Evolutionary conservation across 2,797 vertebrate species (phyloP), one percentile per base, ranked within the genome.

Genomic region (Triplophysa yarkandensis): DNA sequence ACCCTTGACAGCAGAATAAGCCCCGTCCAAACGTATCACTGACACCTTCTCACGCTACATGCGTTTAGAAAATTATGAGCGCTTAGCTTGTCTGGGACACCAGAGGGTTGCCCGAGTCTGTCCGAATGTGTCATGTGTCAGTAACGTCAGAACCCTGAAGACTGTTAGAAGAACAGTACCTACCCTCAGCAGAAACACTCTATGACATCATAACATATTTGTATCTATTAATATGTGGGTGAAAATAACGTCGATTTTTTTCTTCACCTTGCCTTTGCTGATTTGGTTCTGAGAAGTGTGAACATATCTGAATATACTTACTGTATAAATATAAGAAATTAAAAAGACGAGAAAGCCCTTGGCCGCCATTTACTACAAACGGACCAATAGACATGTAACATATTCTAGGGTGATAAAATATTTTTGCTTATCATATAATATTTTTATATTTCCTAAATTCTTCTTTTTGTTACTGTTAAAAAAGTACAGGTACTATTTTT

Each of bases 1-100:
- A 58, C 44, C 30, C 60, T 16, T 11, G 30, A 30, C 19, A 52
- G 54, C 14, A 44, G 60, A 28, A 36, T 17, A 70, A 77, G 74
- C 39, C 52, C 43, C 23, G 39, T 77, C 70, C 23, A 32, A 19
- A 23, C 65, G 41, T 72, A 69, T 73, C 58, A 60, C 50, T 77
- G 70, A 80, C 74, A 69, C 65, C 36, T 73, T 32, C 30, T 27
- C 58, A 52, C 65, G 58, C 21, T 39, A 75, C 72, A 65, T 73
- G 68, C 68, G 66, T 76, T 78, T 67, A 63, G 65, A 64, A 76
- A 65, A 71, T 74, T 80, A 78, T 69, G 72, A 66, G 60, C 61
- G 39, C 58, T 44, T 34, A 55, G 32, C 67, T 65, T 82, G 48
- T 68, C 27, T 65, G 55, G 57, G 62, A 77, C 71, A 79, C 78